phyloP scores from a whole-genome alignment of 2,888 invertebrate genomes.

The Vannuccia rotundouncinata region DNA sequence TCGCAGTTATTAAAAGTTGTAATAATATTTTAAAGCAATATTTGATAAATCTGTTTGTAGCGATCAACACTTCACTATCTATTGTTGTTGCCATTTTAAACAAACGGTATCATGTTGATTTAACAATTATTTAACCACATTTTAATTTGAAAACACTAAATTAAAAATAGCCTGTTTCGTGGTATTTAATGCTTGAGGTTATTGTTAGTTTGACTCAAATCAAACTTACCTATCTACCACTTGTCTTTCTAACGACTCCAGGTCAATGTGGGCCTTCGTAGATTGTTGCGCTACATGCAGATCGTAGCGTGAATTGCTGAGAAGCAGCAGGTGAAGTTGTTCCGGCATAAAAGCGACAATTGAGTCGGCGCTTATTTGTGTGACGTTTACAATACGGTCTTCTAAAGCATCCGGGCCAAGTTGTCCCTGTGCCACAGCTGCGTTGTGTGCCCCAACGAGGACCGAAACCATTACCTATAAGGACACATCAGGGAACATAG shows the following conservation, averaged over 20 bases:
- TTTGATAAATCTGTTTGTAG: too few relatives aligned
- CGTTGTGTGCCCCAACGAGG: neutral
- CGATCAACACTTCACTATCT: too few relatives aligned
- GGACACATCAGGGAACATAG: neutral
- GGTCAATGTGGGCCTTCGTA: neutral
- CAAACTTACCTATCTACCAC: neutral
- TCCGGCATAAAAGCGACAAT: neutral
- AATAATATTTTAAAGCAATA: too few relatives aligned
- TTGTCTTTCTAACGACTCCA: neutral
- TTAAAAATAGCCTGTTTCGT: too few relatives aligned
- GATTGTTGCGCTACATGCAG: neutral
- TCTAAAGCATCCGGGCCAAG: neutral
- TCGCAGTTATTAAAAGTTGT: too few relatives aligned
- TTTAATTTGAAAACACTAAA: too few relatives aligned
- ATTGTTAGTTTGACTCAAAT: too few relatives aligned
- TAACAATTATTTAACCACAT: too few relatives aligned
- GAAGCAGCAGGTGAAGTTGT: neutral
- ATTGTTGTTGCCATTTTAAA: too few relatives aligned
- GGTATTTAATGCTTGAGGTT: too few relatives aligned
- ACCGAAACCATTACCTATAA: neutral
- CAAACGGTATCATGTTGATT: too few relatives aligned
- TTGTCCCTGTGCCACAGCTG: neutral
- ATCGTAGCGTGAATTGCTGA: neutral
- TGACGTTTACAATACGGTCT: neutral
- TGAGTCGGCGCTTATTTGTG: neutral